Base-by-base conservation (phyloP, 37 sponge, comb jelly and placozoan genomes). In the Cladorhizidae sp. region DNA sequence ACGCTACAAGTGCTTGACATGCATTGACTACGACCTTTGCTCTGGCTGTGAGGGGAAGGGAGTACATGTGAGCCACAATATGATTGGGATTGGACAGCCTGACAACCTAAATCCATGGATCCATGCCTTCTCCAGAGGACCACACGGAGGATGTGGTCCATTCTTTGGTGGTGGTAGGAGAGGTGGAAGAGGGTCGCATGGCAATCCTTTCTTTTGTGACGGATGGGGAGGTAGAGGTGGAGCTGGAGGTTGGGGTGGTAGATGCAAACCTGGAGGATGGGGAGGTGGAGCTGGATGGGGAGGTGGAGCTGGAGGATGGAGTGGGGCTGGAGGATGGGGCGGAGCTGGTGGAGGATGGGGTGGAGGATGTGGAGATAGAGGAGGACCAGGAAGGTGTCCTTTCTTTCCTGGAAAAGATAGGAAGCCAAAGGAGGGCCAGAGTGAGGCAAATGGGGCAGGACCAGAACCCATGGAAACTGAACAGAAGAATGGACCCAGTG, bases 401-500 rank as follows among this genome's bases (percentile, higher is more conserved):
- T 52, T n/a, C n/a, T n/a, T n/a, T n/a, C n/a, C n/a, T n/a, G n/a
- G n/a, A n/a, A n/a, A 45, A 58, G 89, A 90, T 89, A 57, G 51
- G 32, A 37, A 36, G 68, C 35, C 38, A 31, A 29, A 31, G 31
- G 68, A 31, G 28, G 61, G 28, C 12, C 28, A 26, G 28, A 12
- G 28, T 28, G 61, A 67, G 68, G 21, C 68, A 37, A 67, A 7
- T 32, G 39, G 14, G n/a, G 38, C 38, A 32, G 38, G 21, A 35
- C 38, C 68, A 31, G 78, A 77, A 63, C 65, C 78, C 11, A 77
- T 77, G 78, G 78, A 77, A 7, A 77, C 78, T 28, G 68, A 79
- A 18, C 59, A 80, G 58, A 54, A 54, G 56, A 2, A 9, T 28
- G 61, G 70, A 11, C 31, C 49, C 2, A 9, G 35, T 35, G 39